phyloP scores from a whole-genome alignment of 2,797 vertebrate genomes.

The Parambassis ranga region DNA sequence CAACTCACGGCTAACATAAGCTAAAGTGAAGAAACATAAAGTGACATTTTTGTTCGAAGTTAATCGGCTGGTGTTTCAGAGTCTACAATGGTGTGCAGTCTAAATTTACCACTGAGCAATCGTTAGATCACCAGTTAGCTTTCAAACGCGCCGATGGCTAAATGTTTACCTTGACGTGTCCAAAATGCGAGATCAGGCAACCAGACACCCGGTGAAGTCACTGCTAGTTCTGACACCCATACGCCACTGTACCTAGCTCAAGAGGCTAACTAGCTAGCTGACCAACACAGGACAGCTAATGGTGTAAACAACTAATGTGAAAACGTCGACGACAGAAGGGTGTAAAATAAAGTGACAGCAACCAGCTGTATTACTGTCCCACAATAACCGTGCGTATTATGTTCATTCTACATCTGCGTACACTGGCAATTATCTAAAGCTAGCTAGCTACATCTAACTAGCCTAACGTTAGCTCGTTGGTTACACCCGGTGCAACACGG shows the following conservation, averaged over 20 bases:
- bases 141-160: slow-evolving; percentile 20
- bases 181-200: slow-evolving; percentile 71
- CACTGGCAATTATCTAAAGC: slow-evolving; percentile 41
- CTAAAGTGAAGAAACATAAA: slow-evolving; percentile 16
- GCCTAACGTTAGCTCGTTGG: slow-evolving; percentile 67
- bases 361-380: not conserved
- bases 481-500: slow-evolving; percentile 69
- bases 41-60: slow-evolving; percentile 21
- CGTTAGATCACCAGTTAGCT: not conserved
- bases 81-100: not conserved
- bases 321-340: slow-evolving; percentile 1
- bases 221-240: slow-evolving; percentile 75
- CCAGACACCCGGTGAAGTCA: slow-evolving; percentile 70
- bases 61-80: slow-evolving; percentile 11
- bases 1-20: slow-evolving; percentile 4
- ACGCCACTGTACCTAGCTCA: slow-evolving; percentile 40
- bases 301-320: not conserved
- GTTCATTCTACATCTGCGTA: slow-evolving; percentile 35
- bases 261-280: slow-evolving; percentile 48
- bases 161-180: slow-evolving; percentile 82
- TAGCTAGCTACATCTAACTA: slow-evolving; percentile 72
- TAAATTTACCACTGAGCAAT: not conserved
- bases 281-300: slow-evolving; percentile 7
- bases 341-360: not conserved
- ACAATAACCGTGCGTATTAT: not conserved